Evolutionary conservation across 2,113 vertebrate genomes (phyloP).

Genomic region (Pluvianellus socialis): DNA sequence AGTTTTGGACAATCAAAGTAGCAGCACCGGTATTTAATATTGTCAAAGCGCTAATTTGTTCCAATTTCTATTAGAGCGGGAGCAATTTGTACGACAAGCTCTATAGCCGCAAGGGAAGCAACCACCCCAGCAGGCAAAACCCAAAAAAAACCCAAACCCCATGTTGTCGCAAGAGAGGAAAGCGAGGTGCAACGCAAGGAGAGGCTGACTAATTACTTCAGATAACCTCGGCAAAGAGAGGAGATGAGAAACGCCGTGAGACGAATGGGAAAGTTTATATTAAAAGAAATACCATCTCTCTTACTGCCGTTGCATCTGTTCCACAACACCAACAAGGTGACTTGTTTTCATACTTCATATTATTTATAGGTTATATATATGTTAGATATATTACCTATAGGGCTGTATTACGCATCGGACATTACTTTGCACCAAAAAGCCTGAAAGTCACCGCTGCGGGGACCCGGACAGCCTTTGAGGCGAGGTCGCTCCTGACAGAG

Average conservation of each 20-base stretch:
- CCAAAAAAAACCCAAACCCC: too few species aligned
- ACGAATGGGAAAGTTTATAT: background rate
- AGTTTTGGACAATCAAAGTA: background rate
- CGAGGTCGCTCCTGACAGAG: background rate
- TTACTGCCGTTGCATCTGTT: background rate
- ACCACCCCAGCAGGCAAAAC: background rate
- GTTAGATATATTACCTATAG: rapidly evolving
- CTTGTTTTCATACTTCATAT: background rate
- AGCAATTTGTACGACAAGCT: background rate
- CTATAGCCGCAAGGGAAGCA: background rate
- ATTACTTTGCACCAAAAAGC: rapidly evolving
- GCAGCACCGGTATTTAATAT: background rate
- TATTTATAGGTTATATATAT: rapidly evolving
- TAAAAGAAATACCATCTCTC: background rate
- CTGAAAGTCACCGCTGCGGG: background rate
- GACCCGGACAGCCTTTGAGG: background rate
- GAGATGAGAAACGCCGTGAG: background rate
- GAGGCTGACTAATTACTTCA: background rate
- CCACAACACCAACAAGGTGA: background rate
- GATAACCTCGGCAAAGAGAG: background rate
- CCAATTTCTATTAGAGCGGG: background rate
- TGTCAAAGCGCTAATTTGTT: background rate
- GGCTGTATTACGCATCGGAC: rapidly evolving
- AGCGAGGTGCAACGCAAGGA: background rate
- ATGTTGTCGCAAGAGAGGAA: background rate